phyloP scores from a whole-genome alignment of 2,888 invertebrate genomes.

The Mycalesis mineus region DNA sequence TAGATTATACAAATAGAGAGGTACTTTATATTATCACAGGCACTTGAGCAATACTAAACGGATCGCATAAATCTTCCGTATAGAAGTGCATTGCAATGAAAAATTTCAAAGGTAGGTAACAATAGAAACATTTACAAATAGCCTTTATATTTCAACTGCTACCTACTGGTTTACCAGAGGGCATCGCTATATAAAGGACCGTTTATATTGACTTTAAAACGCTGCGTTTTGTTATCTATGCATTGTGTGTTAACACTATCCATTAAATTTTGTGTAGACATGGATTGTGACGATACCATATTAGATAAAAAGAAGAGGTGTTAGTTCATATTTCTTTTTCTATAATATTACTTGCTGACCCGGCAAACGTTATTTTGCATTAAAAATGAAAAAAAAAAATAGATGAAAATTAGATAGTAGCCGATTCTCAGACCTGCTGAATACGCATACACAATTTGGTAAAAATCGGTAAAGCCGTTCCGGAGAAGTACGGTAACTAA shows the following conservation, averaged over 20 bases:
- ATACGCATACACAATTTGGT: too few species aligned
- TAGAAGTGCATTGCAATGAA: conserved; percentile 14
- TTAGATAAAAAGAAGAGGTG: too few species aligned
- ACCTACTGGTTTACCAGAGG: conserved; percentile 17
- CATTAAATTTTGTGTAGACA: not conserved
- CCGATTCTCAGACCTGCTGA: too few species aligned
- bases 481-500: too few species aligned
- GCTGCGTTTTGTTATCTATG: not conserved
- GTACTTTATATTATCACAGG: not conserved
- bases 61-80: conserved; percentile 1
- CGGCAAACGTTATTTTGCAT: too few species aligned
- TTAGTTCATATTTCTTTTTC: too few species aligned
- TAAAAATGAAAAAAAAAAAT: too few species aligned
- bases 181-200: conserved; percentile 1
- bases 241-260: not conserved
- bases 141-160: conserved; percentile 29
- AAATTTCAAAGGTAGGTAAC: conserved; percentile 22
- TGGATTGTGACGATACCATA: too few species aligned
- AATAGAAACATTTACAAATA: conserved; percentile 27
- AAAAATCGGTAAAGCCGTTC: too few species aligned
- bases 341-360: too few species aligned
- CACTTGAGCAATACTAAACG: conserved; percentile 10
- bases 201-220: not conserved
- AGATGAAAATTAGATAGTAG: too few species aligned
- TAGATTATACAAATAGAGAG: too few species aligned